Evolutionary conservation across 64 coral and sea anemone species (phyloP), one percentile per base, ranked within the genome.

Genomic region (Dendrophyllia cribrosa): DNA sequence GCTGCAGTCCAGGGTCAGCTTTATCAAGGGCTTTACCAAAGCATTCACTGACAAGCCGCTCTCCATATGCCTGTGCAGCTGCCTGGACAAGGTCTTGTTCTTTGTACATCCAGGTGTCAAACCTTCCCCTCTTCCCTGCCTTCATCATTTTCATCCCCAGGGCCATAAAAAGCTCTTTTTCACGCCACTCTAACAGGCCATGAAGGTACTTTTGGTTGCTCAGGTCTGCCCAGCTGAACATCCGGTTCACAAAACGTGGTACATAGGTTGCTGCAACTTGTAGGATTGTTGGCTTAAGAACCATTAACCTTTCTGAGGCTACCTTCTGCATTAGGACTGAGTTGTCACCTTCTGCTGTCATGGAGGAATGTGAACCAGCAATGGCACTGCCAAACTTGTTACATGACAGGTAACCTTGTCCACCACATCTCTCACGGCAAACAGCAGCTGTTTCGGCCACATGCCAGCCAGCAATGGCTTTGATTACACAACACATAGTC

Each of bases 261-360:
- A 80, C 62, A 75, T 88, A 96, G 67, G 83, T 92, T 55, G 89
- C 89, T 24, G 94, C 94, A 58, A 96, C 85, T 83, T 96, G 83
- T 43, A 92, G 9, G 21, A 88, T 59, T 8, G 89, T 74, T 59
- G 94, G 94, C 71, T 96, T 96, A 10, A 93, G 46, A 50, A 76
- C 72, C 95, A 96, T 89, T 60, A 96, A 49, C 58, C 90, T 96
- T 72, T 96, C 95, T 63, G 90, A 61, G 26, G 95, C 95, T 3
- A 96, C 95, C 34, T 96, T 96, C 53, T 96, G 95, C 95, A 96
- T 96, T 16, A 96, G 77, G 9, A 96, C 95, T 6, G 95, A 93
- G 95, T 96, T 96, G 72, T 96, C 95, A 13, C 95, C 95, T 78
- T 96, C 95, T 48, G 95, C 95, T 70, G 95, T 96, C 72, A 96